Evolutionary conservation across 2,113 vertebrate species (phyloP).

Genomic region (Xenopus borealis): DNA sequence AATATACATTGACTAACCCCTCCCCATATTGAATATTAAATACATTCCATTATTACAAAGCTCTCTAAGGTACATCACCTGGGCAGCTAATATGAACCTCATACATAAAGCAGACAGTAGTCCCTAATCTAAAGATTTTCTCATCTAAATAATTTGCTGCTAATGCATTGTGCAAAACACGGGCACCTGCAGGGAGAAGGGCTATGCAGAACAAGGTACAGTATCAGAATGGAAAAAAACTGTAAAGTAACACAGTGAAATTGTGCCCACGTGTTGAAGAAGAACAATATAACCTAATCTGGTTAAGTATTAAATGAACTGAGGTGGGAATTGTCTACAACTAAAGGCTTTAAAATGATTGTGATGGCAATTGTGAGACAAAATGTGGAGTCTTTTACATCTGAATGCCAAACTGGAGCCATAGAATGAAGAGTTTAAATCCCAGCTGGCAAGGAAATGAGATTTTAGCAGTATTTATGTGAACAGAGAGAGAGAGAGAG

Average conservation of each 20-base stretch:
- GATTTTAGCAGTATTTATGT: slow-evolving; percentile 36
- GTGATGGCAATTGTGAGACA: slow-evolving; percentile 13
- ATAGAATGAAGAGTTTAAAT: slow-evolving; percentile 5
- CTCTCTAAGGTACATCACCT: too few species aligned
- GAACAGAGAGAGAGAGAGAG: slow-evolving; percentile 24
- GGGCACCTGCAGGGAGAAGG: too few species aligned
- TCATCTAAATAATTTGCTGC: too few species aligned
- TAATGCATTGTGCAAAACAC: too few species aligned
- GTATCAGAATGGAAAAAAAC: neutral
- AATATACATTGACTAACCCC: too few species aligned
- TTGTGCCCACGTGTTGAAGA: slow-evolving; percentile 20
- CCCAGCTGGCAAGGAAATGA: slow-evolving; percentile 27
- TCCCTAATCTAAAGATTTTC: too few species aligned
- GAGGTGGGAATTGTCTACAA: slow-evolving; percentile 27
- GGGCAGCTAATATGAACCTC: too few species aligned
- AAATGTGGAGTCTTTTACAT: slow-evolving; percentile 28
- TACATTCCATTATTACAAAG: too few species aligned
- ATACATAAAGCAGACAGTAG: too few species aligned
- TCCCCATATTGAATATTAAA: too few species aligned
- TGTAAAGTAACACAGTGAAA: neutral
- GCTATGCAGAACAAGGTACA: too few species aligned
- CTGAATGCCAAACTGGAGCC: slow-evolving; percentile 21
- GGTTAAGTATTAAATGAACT: slow-evolving; percentile 32
- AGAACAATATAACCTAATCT: slow-evolving; percentile 33
- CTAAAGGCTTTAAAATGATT: slow-evolving; percentile 44